Percentiles rank a stretch among this genome's conserved stretches.
Evolutionary conservation across 1,140 invertebrate genomes (phyloP).

Genomic region (Bombus pascuorum): DNA sequence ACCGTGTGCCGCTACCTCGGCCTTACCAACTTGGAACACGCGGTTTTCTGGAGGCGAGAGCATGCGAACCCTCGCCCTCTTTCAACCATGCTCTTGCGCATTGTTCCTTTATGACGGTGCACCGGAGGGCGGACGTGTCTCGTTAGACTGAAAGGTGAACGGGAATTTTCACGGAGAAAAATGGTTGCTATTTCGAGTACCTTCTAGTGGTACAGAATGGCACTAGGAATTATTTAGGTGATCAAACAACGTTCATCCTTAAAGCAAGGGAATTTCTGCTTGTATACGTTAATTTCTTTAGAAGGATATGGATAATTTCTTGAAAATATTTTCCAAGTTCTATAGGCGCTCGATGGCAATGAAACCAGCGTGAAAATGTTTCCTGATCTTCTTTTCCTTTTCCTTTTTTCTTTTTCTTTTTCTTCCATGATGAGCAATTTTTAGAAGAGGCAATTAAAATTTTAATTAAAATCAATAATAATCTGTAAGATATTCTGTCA

Average conservation of each 20-base stretch:
- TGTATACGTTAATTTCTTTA: neutral
- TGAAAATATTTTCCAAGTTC: no score
- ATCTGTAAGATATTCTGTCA: no score
- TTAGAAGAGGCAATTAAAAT: no score
- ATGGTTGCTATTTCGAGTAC: neutral
- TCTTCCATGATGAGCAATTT: fast-evolving
- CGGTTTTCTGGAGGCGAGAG: neutral
- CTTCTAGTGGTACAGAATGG: no score
- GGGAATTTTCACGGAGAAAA: neutral
- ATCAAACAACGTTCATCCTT: no score
- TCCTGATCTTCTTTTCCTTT: no score
- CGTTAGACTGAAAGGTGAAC: neutral
- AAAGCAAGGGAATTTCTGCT: neutral
- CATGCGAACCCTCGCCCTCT: conserved; percentile 3
- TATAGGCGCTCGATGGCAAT: no score
- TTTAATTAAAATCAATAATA: no score
- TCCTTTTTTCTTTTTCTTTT: no score
- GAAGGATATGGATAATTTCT: no score
- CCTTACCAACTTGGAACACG: neutral
- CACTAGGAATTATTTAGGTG: no score
- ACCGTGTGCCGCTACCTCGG: neutral
- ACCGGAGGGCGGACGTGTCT: neutral
- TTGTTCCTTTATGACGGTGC: neutral
- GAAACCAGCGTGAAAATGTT: no score
- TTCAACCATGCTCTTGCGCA: neutral